A percentile compares a stretch with the other conserved stretches of the same genome.
These are phyloP conservation scores for Sarcophaga peregrina DNA, from an alignment of 1,140 invertebrate genomes.

Conservation along the genomic window DNA sequence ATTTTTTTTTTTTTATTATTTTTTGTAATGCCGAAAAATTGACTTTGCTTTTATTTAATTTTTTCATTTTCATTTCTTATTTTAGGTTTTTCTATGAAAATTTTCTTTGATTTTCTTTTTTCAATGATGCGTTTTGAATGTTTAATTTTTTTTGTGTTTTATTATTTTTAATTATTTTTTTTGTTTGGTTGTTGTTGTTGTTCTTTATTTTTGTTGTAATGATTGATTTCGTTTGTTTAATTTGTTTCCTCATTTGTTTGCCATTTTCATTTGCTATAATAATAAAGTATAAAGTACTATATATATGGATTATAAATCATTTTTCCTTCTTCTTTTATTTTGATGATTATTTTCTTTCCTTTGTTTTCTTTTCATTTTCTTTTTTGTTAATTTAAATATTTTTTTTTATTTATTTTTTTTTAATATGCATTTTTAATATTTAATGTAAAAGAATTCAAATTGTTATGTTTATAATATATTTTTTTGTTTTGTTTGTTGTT, in stretches of 20 bases:
- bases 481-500: too few relatives aligned
- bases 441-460: constrained; percentile 23
- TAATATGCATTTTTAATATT: background rate
- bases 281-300: background rate
- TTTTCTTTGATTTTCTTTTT: background rate
- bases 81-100: background rate
- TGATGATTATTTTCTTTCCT: background rate
- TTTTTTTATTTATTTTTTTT: too few relatives aligned
- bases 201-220: background rate
- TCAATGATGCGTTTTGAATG: background rate
- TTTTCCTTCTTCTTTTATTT: background rate
- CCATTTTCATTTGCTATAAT: too few relatives aligned
- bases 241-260: too few relatives aligned
- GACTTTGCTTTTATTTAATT: constrained; percentile 32
- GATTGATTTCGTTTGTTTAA: too few relatives aligned
- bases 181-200: too few relatives aligned
- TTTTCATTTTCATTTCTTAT: background rate
- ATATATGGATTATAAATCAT: background rate
- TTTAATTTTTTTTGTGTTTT: background rate
- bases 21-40: constrained; percentile 34
- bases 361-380: too few relatives aligned
- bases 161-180: too few relatives aligned
- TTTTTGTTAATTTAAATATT: too few relatives aligned
- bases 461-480: background rate
- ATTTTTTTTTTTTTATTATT: background rate